Conservation (phyloP, 64 coral and sea anemone species). For the Montipora sp. region DNA sequence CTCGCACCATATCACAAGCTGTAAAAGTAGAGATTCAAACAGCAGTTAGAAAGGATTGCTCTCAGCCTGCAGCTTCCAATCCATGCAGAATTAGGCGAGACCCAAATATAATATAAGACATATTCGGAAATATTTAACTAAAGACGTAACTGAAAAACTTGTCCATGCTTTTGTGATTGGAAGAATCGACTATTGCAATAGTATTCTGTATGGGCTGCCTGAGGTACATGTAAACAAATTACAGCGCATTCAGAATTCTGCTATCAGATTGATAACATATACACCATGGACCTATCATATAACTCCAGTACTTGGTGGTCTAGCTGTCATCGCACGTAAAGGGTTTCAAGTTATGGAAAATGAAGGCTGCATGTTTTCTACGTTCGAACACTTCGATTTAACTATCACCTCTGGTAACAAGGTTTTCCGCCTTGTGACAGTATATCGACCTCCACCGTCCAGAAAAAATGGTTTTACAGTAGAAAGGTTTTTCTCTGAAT, state of each 20-base stretch:
- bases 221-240: no score
- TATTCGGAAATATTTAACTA: no score
- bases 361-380: constrained; percentile 23
- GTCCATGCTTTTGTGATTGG: no score
- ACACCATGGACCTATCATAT: no score
- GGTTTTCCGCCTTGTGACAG: constrained; percentile 40
- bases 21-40: constrained; percentile 39
- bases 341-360: constrained; percentile 33
- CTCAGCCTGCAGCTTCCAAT: constrained; percentile 28
- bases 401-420: constrained; percentile 45
- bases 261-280: no score
- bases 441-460: constrained; percentile 39
- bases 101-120: neutral
- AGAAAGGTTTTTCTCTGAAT: constrained; percentile 37
- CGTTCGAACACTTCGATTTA: constrained; percentile 46
- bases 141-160: no score
- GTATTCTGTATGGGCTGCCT: no score
- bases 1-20: constrained; percentile 8
- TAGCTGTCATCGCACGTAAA: constrained; percentile 48
- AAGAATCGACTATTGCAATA: no score
- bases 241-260: no score
- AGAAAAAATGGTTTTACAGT: constrained; percentile 40
- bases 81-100: constrained; percentile 25
- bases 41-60: constrained; percentile 10
- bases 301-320: neutral